phyloP scores from a whole-genome alignment of 2,113 vertebrate species.

The Holacanthus passer region DNA sequence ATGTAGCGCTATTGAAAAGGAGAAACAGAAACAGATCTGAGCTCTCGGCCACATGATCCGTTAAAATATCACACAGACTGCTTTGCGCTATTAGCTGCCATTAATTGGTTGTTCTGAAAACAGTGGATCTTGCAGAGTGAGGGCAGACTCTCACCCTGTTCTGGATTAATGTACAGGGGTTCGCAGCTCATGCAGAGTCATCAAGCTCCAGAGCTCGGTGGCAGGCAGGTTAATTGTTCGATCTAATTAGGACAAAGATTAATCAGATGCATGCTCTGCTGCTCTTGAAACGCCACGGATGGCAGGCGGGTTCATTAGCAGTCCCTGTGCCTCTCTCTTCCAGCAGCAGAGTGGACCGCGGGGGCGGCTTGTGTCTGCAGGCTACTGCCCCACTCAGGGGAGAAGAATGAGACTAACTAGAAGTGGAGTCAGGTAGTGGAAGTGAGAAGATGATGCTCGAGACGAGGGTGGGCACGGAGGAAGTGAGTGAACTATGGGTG shows the following conservation, averaged over 20 bases:
- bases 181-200: conserved; percentile 56
- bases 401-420: conserved; percentile 40
- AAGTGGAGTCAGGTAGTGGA: conserved; percentile 26
- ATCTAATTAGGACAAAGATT: conserved; percentile 79
- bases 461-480: background rate
- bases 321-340: conserved; percentile 36
- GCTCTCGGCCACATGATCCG: conserved; percentile 3
- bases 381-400: conserved; percentile 28
- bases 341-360: conserved; percentile 24
- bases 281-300: conserved; percentile 56
- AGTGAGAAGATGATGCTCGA: conserved; percentile 6
- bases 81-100: background rate
- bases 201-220: conserved; percentile 50
- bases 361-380: conserved; percentile 39
- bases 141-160: conserved; percentile 9
- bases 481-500: background rate
- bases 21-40: conserved; percentile 18
- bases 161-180: conserved; percentile 18
- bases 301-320: conserved; percentile 71
- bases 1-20: conserved; percentile 28
- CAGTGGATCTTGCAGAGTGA: conserved; percentile 24
- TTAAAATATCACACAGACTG: conserved; percentile 14
- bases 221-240: conserved; percentile 72
- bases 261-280: conserved; percentile 72
- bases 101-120: conserved; percentile 41